Evolutionary conservation across 1,140 invertebrate genomes (phyloP).

Genomic region (Zaprionus tsacasi): DNA sequence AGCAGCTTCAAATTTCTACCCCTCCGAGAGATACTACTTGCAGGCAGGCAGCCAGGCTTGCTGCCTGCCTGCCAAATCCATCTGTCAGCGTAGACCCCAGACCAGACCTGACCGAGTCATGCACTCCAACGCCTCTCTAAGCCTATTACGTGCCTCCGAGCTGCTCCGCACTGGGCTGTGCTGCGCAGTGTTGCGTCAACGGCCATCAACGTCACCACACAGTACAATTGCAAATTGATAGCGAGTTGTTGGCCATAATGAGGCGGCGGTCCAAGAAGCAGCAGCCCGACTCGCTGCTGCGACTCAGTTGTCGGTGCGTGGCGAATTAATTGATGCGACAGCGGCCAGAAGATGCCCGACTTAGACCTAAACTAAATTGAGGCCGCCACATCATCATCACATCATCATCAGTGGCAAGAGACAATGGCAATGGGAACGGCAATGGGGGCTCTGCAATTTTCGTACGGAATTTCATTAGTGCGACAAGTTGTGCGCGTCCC

Average conservation of each 20-base stretch:
- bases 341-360: slow-evolving; percentile 50
- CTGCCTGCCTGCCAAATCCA: background rate
- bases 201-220: slow-evolving; percentile 37
- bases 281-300: slow-evolving; percentile 4
- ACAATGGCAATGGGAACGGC: background rate
- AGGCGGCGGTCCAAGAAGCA: slow-evolving; percentile 22
- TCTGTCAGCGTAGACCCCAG: slow-evolving; percentile 13
- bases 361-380: slow-evolving; percentile 59
- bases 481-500: background rate
- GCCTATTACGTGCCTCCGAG: slow-evolving; percentile 58
- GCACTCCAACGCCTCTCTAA: slow-evolving; percentile 44
- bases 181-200: slow-evolving; percentile 15
- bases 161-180: background rate
- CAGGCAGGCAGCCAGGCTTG: too few relatives aligned
- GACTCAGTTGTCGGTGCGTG: slow-evolving; percentile 44
- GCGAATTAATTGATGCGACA: slow-evolving; percentile 72
- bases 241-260: slow-evolving; percentile 38
- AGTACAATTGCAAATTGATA: slow-evolving; percentile 65
- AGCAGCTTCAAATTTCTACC: background rate
- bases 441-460: slow-evolving; percentile 52
- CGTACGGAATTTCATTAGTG: slow-evolving; percentile 68
- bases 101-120: slow-evolving; percentile 38
- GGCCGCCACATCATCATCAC: slow-evolving; percentile 56
- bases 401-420: slow-evolving; percentile 40
- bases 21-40: background rate